These are phyloP conservation scores for Coenonympha glycerion DNA, from an alignment of 2,888 invertebrate species.

Conservation along the genomic window DNA sequence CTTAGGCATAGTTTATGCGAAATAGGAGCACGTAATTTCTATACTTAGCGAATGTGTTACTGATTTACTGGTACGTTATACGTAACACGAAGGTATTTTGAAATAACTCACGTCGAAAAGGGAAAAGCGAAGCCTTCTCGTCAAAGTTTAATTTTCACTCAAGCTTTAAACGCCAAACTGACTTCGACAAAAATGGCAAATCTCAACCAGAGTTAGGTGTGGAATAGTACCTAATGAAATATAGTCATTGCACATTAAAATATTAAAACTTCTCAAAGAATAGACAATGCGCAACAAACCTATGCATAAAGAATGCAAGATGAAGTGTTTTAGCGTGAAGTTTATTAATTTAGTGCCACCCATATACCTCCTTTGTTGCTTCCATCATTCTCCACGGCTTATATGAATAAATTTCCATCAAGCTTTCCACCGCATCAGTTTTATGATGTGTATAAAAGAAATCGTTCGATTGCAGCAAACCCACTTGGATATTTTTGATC, in stretches of 20 bases:
- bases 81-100: neutral
- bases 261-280: conserved; percentile 19
- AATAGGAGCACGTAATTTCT: conserved; percentile 6
- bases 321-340: conserved; percentile 40
- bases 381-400: conserved; percentile 40
- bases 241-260: conserved; percentile 4
- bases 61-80: neutral
- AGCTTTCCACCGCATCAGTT: neutral
- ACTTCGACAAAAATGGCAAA: too few species aligned
- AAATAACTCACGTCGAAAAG: neutral
- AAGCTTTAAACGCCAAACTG: too few species aligned
- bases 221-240: neutral
- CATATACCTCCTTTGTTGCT: conserved; percentile 57
- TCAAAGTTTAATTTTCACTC: too few species aligned
- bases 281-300: conserved; percentile 16
- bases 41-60: neutral
- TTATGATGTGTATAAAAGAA: neutral
- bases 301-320: conserved; percentile 16
- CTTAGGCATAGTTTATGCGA: conserved; percentile 17
- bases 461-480: neutral
- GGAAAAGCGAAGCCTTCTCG: too few species aligned
- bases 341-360: conserved; percentile 60
- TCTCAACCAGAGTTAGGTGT: too few species aligned
- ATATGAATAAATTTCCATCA: conserved; percentile 30
- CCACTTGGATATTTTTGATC: too few species aligned